Base-by-base conservation (phyloP, 2,113 vertebrate species). In the Canis aureus region DNA sequence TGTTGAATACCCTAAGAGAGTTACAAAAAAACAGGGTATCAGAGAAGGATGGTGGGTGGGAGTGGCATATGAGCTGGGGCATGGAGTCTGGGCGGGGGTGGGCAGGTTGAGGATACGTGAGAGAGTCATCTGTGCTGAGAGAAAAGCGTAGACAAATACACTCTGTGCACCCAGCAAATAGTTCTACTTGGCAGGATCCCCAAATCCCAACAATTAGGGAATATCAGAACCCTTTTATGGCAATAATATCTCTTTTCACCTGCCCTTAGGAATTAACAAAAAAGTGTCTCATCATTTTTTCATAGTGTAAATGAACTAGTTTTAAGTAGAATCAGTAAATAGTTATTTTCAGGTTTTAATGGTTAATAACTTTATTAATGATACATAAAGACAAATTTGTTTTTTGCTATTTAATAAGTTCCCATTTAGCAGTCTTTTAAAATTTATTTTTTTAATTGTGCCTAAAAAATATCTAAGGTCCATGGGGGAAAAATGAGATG, bases 291-390 rank as follows among this genome's bases (percentile, higher is more conserved):
- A 3, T 83, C 55, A 9, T n/a, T 92, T 90, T 93, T 91, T 53
- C 29, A 23, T 32, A 69, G 13, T 76, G 4, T 74, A 62, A 96
- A 86, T 91, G 82, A 86, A 66, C 57, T 62, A n/a, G 7, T 76
- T 91, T 92, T 62, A 81, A 86, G 51, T 69, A 73, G 51, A 80
- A 82, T 64, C 19, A 57, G 6, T 82, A 85, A 5, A 78, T 89
- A 22, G 15, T 91, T 95, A 86, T 86, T 43, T 95, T 83, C 71
- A 29, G 25, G 32, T 73, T 32, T 89, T 83, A 67, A 69, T 82
- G 22, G 16, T 8, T 27, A 94, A 27, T 74, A 71, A 35, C 3
- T 66, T 91, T 80, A 79, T 84, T 95, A 73, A 87, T 83, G 62
- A 80, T 74, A 22, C 49, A 17, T 84, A 60, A 91, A 85, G 51